These are phyloP conservation scores for Gorilla gorilla DNA, from an alignment of 2,113 vertebrate genomes.

Conservation along the genomic window DNA sequence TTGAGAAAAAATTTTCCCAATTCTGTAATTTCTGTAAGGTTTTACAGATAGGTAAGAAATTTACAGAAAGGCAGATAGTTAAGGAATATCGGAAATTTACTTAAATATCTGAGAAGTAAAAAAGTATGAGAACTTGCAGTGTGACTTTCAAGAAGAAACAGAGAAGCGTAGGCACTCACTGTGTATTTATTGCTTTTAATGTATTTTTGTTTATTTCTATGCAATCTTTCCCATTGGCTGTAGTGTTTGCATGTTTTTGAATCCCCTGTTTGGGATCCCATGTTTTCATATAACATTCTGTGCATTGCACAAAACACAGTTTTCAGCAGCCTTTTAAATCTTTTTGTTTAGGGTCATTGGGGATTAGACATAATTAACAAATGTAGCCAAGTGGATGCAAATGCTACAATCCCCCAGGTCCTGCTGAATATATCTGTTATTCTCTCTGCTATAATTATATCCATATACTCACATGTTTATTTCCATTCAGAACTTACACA, in stretches of 20 bases:
- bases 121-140: background rate
- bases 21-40: background rate
- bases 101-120: background rate
- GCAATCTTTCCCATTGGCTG: background rate
- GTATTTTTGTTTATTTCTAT: background rate
- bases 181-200: background rate
- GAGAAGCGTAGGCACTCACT: background rate
- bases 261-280: too few species aligned
- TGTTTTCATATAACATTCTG: background rate
- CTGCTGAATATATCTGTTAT: background rate
- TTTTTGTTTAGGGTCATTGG: background rate
- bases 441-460: background rate
- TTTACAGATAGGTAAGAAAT: too few species aligned
- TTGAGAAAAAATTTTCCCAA: background rate
- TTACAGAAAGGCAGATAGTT: too few species aligned
- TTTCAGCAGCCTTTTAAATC: too few species aligned
- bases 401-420: fast-evolving
- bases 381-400: background rate
- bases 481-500: background rate
- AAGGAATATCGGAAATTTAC: background rate
- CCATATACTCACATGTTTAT: fast-evolving
- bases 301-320: background rate
- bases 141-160: background rate
- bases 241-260: too few species aligned
- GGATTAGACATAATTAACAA: background rate